Evolutionary conservation across 2,888 invertebrate genomes (phyloP).

Genomic region (Drosophila testacea): DNA sequence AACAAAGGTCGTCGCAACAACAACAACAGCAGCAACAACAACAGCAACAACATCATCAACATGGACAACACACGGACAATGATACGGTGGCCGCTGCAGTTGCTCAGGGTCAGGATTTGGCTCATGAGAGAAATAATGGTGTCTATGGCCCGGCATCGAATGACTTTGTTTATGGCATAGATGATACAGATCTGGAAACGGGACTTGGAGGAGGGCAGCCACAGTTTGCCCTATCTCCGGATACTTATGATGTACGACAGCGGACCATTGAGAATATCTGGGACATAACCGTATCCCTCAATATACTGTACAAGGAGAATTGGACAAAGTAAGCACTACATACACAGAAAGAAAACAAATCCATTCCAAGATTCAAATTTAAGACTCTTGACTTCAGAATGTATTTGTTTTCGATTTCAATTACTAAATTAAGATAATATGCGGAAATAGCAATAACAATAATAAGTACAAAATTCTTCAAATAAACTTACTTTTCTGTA

Average conservation of each 20-base stretch:
- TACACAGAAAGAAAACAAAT: too few relatives aligned
- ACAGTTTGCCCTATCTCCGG: constrained; percentile 83
- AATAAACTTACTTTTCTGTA: too few relatives aligned
- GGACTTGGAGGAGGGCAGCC: constrained; percentile 56
- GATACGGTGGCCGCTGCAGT: constrained; percentile 70
- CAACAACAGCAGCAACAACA: constrained; percentile 26
- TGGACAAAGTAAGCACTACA: constrained; percentile 92
- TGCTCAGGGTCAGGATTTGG: constrained; percentile 55
- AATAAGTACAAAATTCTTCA: too few relatives aligned
- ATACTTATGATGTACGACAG: constrained; percentile 87
- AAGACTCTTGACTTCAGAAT: too few relatives aligned
- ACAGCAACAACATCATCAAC: constrained; percentile 33
- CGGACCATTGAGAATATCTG: constrained; percentile 94
- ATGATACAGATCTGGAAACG: constrained; percentile 62
- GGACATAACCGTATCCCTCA: constrained; percentile 94
- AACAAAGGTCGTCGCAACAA: constrained; percentile 53
- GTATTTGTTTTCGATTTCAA: too few relatives aligned
- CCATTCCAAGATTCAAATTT: too few relatives aligned
- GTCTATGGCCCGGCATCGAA: constrained; percentile 60
- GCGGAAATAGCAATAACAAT: too few relatives aligned
- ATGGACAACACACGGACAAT: constrained; percentile 72
- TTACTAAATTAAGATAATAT: too few relatives aligned
- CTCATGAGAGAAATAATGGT: constrained; percentile 36
- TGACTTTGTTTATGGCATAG: constrained; percentile 82
- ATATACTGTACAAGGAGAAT: constrained; percentile 95